phyloP scores from a whole-genome alignment of 2,797 vertebrate species.

The Enteromius thamalakanensis region DNA sequence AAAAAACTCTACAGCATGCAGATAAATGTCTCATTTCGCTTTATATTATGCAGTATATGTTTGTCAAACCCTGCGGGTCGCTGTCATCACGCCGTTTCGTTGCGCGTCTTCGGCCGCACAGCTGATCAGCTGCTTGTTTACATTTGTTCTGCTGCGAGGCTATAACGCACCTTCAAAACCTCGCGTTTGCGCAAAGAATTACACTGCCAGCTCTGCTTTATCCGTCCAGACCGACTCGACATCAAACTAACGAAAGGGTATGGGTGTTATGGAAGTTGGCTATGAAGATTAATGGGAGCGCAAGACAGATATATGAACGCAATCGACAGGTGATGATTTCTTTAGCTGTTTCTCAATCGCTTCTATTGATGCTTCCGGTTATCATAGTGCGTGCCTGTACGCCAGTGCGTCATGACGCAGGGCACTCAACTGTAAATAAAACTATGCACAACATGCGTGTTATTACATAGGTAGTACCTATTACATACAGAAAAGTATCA shows the following conservation, averaged over 20 bases:
- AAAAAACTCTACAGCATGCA: constrained; percentile 12
- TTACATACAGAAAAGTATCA: neutral
- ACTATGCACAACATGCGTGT: neutral
- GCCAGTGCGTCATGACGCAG: constrained; percentile 70
- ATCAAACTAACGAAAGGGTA: neutral
- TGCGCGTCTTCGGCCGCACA: constrained; percentile 69
- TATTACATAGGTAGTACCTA: neutral
- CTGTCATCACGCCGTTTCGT: constrained; percentile 70
- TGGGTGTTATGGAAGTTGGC: neutral
- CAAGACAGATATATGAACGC: neutral
- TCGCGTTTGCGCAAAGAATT: constrained; percentile 69
- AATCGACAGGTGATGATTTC: constrained; percentile 34
- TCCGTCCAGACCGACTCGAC: constrained; percentile 44
- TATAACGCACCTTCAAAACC: constrained; percentile 79
- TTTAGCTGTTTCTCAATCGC: constrained; percentile 63
- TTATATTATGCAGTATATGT: constrained; percentile 1
- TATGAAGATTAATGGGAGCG: neutral
- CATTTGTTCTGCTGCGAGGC: constrained; percentile 77
- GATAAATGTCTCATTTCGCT: neutral
- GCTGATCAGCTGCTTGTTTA: constrained; percentile 77
- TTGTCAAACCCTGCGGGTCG: constrained; percentile 42
- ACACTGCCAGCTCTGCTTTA: constrained; percentile 29
- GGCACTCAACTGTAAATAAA: neutral
- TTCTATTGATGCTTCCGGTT: constrained; percentile 81
- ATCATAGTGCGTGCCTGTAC: constrained; percentile 75